Evolutionary conservation across 2,888 invertebrate genomes (phyloP).

Genomic region (Stenolophus ochropezus): DNA sequence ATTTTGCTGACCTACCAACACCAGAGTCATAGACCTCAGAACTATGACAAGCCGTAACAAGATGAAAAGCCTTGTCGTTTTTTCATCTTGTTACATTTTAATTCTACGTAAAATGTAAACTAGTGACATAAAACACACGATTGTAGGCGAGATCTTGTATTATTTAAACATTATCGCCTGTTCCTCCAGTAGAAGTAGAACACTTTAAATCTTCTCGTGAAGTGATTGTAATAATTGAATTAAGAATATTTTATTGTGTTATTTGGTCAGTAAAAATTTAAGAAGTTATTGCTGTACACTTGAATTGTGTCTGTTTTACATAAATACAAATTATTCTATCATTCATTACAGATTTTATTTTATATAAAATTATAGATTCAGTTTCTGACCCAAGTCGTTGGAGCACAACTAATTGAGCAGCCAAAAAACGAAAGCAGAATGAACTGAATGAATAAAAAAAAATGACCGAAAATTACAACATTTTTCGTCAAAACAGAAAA

Average conservation of each 20-base stretch:
- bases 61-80: no score
- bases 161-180: no score
- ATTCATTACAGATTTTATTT: not conserved
- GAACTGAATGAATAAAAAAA: not conserved
- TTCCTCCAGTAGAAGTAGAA: no score
- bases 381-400: not conserved
- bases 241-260: not conserved
- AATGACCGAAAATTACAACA: not conserved
- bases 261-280: slow-evolving; percentile 1
- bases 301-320: not conserved
- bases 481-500: not conserved
- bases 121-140: no score
- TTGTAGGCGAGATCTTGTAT: no score
- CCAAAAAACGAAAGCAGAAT: not conserved
- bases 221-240: no score
- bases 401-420: not conserved
- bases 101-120: no score
- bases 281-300: not conserved
- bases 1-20: no score
- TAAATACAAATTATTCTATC: not conserved
- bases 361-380: not conserved
- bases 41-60: no score
- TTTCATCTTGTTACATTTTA: no score
- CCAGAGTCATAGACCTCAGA: no score
- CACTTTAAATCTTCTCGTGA: no score